Evolutionary conservation across 2,113 vertebrate species (phyloP), one percentile per base, ranked within the genome.

Genomic region (Podarcis muralis): DNA sequence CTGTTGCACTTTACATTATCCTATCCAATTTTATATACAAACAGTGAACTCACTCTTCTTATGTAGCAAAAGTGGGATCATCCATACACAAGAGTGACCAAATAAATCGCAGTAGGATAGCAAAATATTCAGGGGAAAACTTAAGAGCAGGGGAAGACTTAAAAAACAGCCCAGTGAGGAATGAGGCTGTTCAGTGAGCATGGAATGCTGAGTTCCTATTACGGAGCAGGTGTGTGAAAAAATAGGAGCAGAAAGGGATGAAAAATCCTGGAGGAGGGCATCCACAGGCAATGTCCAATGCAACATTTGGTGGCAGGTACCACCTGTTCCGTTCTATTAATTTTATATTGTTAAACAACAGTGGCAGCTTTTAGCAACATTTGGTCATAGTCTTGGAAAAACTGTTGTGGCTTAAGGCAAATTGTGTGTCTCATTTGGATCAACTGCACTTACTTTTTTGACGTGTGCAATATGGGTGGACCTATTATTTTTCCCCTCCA

Each of bases 401-500:
- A n/a, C 15, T 40, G 69, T 74, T 62, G 8, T 68, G 30, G 68
- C 3, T 81, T 27, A 81, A 62, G 66, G 35, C 53, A 81, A 74
- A 62, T 74, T 69, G 1, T 74, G 78, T 27, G 32, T 43, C 72
- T 2, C 32, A 84, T 86, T 40, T 6, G 59, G 84, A 84, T 76
- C 25, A 35, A 53, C 12, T 86, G 22, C 48, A 68, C 9, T 72
- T 25, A 18, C 81, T 43, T 91, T 18, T 35, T 68, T n/a, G 40
- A 80, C 65, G 43, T 18, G 83, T 75, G 30, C n/a, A 80, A 30
- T 30, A 84, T 81, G 59, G 0, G 0, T 1, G 40, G 2, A 81
- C 4, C 0, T 35, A 0, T 86, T 87, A 83, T 0, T 0, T 76
- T 83, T 4, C 4, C 1, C 2, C 12, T 16, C 6, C 35, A 32